Conservation (phyloP, 2,797 vertebrate species). For the Ctenopoma multispine region DNA sequence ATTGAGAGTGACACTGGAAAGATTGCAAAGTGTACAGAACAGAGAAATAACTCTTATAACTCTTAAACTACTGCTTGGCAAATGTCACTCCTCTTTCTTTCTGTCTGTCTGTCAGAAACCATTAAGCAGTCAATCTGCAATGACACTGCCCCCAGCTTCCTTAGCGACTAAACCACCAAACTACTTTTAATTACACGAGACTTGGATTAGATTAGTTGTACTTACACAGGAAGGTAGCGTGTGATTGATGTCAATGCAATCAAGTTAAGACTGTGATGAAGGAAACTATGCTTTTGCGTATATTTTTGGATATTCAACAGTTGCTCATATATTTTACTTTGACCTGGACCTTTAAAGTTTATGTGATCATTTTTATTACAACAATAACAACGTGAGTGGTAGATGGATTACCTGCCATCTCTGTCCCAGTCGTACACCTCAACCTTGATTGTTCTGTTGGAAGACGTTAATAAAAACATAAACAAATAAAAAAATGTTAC, state of each 20-base stretch:
- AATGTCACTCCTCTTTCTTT: constrained; percentile 41
- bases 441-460: constrained; percentile 88
- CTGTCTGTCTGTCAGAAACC: constrained; percentile 32
- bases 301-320: no score
- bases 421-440: constrained; percentile 94
- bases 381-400: background rate
- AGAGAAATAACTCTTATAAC: constrained; percentile 43
- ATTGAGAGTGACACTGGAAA: constrained; percentile 11
- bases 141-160: constrained; percentile 2
- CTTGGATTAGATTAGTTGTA: background rate
- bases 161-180: constrained; percentile 50
- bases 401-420: constrained; percentile 88
- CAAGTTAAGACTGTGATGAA: background rate
- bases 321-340: no score
- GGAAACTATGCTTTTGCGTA: no score
- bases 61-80: constrained; percentile 47
- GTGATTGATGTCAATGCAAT: constrained; percentile 24
- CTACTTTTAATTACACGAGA: constrained; percentile 32
- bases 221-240: background rate
- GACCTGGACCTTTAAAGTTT: background rate
- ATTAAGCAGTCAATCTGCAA: constrained; percentile 43
- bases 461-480: constrained; percentile 37
- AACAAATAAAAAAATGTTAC: background rate
- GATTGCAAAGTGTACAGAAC: constrained; percentile 18
- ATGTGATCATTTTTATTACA: background rate